Conservation (phyloP, 2,888 invertebrate genomes). For the Pterostichus niger region DNA sequence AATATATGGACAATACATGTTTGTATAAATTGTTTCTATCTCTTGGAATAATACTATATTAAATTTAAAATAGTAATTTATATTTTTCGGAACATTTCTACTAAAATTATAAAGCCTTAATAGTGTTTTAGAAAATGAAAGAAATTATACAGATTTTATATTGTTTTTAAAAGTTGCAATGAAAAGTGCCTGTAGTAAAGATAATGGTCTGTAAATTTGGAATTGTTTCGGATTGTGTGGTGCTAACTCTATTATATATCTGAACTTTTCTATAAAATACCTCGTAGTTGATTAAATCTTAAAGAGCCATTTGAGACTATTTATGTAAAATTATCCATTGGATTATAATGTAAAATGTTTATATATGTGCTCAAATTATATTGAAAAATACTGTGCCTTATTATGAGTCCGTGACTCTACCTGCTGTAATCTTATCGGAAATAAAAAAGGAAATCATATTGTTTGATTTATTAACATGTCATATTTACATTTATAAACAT, state of each 20-base stretch:
- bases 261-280: slow-evolving; percentile 37
- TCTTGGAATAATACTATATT: neutral
- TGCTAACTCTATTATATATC: slow-evolving; percentile 14
- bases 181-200: slow-evolving; percentile 23
- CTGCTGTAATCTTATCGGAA: slow-evolving; percentile 45
- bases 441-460: slow-evolving; percentile 15
- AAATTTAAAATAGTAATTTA: neutral
- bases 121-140: neutral
- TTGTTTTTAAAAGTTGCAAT: slow-evolving; percentile 27
- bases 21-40: neutral
- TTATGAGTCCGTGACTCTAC: slow-evolving; percentile 41
- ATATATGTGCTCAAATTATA: slow-evolving; percentile 56
- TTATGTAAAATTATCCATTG: slow-evolving; percentile 39
- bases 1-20: neutral
- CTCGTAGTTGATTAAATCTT: slow-evolving; percentile 23
- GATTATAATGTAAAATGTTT: slow-evolving; percentile 32
- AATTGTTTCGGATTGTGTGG: slow-evolving; percentile 28
- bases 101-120: neutral
- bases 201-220: slow-evolving; percentile 19
- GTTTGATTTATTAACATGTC: slow-evolving; percentile 30
- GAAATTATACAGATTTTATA: slow-evolving; percentile 17
- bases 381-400: slow-evolving; percentile 55
- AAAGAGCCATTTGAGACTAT: slow-evolving; percentile 39
- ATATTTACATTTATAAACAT: slow-evolving; percentile 23
- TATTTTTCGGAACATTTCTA: neutral